Evolutionary conservation across 2,797 vertebrate species (phyloP).

Genomic region (Petrocephalus sullivani): DNA sequence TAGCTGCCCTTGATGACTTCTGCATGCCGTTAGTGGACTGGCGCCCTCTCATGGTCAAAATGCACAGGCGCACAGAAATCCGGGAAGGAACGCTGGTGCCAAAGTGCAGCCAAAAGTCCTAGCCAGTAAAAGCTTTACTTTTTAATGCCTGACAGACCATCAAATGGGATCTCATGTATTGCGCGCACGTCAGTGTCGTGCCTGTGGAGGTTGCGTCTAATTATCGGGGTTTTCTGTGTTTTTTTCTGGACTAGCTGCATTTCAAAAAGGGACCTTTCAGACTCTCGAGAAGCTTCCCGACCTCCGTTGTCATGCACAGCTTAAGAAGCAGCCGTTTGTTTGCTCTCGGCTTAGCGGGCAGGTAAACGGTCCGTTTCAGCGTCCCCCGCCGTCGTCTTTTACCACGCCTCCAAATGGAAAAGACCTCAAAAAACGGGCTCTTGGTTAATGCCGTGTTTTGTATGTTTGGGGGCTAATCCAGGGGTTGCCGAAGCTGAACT

Average conservation of each 20-base stretch:
- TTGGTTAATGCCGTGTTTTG: not conserved
- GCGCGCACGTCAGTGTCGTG: not conserved
- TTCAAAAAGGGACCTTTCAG: slow-evolving; percentile 1
- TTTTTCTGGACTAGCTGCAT: not conserved
- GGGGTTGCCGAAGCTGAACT: not conserved
- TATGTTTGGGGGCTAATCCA: not conserved
- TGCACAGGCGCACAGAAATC: not conserved
- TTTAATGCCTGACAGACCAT: not conserved
- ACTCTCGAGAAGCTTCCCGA: not conserved
- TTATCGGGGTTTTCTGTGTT: not conserved
- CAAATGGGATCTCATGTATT: not conserved
- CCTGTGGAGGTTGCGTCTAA: not conserved
- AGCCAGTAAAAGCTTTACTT: not conserved
- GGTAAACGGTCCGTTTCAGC: not conserved
- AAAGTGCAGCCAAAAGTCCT: not conserved
- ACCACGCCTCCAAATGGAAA: not conserved
- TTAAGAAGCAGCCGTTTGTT: not conserved
- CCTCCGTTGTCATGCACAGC: slow-evolving; percentile 7
- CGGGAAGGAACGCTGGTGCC: not conserved
- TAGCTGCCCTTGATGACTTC: not conserved
- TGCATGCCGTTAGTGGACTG: not conserved
- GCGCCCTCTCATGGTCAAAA: slow-evolving; percentile 19
- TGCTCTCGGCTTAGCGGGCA: not conserved
- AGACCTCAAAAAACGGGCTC: not conserved
- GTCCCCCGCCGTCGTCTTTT: not conserved